Evolutionary conservation across 2,888 invertebrate species (phyloP), one percentile per base, ranked within the genome.

Genomic region (Ichneumoninae sp.): DNA sequence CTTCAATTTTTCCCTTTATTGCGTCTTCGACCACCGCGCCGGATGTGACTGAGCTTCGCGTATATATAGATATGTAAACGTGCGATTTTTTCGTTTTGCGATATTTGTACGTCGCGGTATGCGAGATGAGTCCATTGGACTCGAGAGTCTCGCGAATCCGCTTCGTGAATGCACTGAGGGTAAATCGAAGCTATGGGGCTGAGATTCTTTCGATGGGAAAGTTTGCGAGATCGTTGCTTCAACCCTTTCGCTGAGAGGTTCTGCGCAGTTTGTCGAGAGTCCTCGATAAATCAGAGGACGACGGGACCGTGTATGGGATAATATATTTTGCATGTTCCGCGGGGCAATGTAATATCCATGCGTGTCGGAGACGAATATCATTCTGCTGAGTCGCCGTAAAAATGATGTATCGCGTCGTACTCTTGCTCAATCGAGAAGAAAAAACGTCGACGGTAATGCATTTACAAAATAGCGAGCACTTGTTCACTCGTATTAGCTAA

Each of bases 261-360:
- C 22, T 36, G 13, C 44, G 40, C 73, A 22, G 57, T 60, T 77
- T 30, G 30, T 19, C 36, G 30, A 30, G 19, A 69, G 22, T 57
- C 44, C 22, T 10, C 63, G 26, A 83, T 79, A 83, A 83, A 83
- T 78, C 63, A 69, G 36, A 63, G 69, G 7, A 78, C 54, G 71
- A 54, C n/a, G 50, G n/a, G 22, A 54, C n/a, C 36, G 33, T 36
- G 40, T 65, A 26, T 16, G n/a, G 40, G 57, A 73, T 60, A 33
- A 66, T 47, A 71, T 65, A 65, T 71, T 66, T 71, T 36, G 44
- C 44, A 47, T 77, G n/a, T 47, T 22, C 16, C 10, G 6, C 36
- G 7, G 19, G 10, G n/a, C 0, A 19, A 4, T 16, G 63, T 52
- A 13, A 65, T 71, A 70, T 71, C 30, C 4, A 71, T 79, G 26